These are phyloP conservation scores for Pseudeuparius sepicola DNA, from an alignment of 2,888 invertebrate species.

Conservation along the genomic window DNA sequence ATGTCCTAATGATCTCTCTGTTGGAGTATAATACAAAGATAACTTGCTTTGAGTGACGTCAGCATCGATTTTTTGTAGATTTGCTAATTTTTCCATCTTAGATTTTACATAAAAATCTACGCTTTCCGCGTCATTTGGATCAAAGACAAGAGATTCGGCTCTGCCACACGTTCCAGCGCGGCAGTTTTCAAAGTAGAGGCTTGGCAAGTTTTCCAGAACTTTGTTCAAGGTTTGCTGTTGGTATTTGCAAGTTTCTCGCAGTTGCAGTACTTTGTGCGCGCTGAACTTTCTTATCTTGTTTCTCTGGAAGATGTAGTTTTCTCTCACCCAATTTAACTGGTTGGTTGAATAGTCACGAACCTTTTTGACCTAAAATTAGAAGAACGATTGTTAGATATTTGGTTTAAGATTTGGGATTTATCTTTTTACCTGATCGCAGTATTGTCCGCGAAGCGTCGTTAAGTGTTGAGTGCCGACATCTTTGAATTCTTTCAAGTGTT, in stretches of 20 bases:
- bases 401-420: no score
- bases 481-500: slow-evolving; percentile 75
- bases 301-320: slow-evolving; percentile 91
- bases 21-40: slow-evolving; percentile 76
- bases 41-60: slow-evolving; percentile 54
- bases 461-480: slow-evolving; percentile 87
- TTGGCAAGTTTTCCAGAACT: slow-evolving; percentile 84
- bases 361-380: slow-evolving; percentile 64
- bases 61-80: slow-evolving; percentile 39
- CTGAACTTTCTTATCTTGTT: slow-evolving; percentile 92
- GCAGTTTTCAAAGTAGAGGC: slow-evolving; percentile 87
- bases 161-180: slow-evolving; percentile 71
- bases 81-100: slow-evolving; percentile 52
- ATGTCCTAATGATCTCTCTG: slow-evolving; percentile 50
- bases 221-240: slow-evolving; percentile 93
- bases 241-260: slow-evolving; percentile 90
- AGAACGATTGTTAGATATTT: not conserved
- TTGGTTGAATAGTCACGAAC: slow-evolving; percentile 87
- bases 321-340: slow-evolving; percentile 87
- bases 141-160: slow-evolving; percentile 65
- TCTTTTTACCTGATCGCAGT: slow-evolving; percentile 80
- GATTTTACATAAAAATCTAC: slow-evolving; percentile 61
- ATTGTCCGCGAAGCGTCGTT: slow-evolving; percentile 79
- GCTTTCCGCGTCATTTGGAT: slow-evolving; percentile 51
- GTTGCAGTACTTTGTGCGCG: slow-evolving; percentile 77